Percentiles rank a stretch among this genome's conserved stretches.
Conservation (phyloP, 2,113 vertebrate genomes). For the Clarias batrachus region DNA sequence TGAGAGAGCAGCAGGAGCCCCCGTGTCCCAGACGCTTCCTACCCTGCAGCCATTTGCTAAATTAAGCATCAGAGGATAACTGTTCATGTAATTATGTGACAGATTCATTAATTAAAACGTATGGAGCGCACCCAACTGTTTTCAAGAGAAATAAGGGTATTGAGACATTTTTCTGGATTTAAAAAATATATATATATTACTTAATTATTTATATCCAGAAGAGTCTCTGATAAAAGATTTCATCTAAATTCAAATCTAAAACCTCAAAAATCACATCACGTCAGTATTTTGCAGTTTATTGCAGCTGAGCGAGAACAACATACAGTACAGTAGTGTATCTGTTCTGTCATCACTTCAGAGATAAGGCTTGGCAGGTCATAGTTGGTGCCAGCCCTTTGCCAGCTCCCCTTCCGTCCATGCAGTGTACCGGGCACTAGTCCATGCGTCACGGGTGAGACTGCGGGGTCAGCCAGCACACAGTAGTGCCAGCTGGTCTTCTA, state of each 20-base stretch:
- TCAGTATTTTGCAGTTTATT: neutral
- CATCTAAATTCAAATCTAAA: neutral
- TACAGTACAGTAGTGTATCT: neutral
- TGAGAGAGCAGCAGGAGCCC: conserved; percentile 40
- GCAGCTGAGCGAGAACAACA: neutral
- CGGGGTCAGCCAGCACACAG: conserved; percentile 18
- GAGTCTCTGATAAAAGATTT: neutral
- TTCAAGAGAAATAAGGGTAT: neutral
- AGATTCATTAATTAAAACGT: conserved; percentile 49
- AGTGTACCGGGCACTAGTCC: neutral
- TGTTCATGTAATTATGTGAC: conserved; percentile 60
- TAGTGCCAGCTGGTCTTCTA: conserved; percentile 10
- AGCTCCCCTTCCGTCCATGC: neutral
- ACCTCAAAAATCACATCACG: neutral
- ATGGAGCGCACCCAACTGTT: conserved; percentile 19
- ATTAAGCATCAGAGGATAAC: conserved; percentile 57
- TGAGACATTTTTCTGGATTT: neutral
- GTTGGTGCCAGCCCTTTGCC: conserved; percentile 14
- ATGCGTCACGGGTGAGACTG: neutral
- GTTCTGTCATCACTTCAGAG: conserved; percentile 37
- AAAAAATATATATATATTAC: neutral
- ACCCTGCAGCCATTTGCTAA: conserved; percentile 60
- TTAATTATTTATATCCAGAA: neutral
- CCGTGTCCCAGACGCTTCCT: conserved; percentile 63
- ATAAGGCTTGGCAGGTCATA: neutral